Base-by-base conservation (phyloP, 2,888 invertebrate species). In the Chrysodeixis includens region DNA sequence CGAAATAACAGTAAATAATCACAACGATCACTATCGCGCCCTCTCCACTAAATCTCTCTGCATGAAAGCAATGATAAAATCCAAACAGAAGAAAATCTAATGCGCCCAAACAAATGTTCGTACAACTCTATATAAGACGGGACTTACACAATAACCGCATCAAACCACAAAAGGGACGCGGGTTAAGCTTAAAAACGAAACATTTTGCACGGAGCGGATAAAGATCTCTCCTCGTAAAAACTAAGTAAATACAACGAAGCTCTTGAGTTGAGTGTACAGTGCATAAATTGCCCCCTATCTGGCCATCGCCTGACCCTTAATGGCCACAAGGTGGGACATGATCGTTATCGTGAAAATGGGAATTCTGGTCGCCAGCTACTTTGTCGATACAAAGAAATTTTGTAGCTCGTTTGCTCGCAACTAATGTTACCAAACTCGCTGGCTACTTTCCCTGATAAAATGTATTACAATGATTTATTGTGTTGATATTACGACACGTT, bases 251-350 rank as follows among this genome's bases (percentile, higher is more conserved):
- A 92, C 86, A 86, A 83, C 83, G 84, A 81, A 87, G 78, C 82
- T 85, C 88, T 91, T 88, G 89, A 92, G 86, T 91, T 88, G 89
- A 92, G 90, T 92, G 88, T 92, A 90, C 90, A 91, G 89, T 92
- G 92, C 90, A 93, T 92, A 93, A 94, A 93, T 93, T 92, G 92
- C 84, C 86, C 85, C 85, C 86, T 93, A 93, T 93, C 92, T 90
- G 89, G 78, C 90, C 90, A 93, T 93, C 93, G 92, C 88, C 88
- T 92, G 94, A 91, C 93, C 93, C 88, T 82, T 93, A 93, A 93
- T 93, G 89, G 92, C 86, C 87, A 83, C 88, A 84, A 93, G 93
- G 93, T 92, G 91, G 91, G 92, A 93, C 93, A 87, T 62, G 93
- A 94, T 94, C 83, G 86, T 92, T 93, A 93, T 93, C 93, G 87